phyloP scores from a whole-genome alignment of 1,140 invertebrate species.

The Cydia pomonella region DNA sequence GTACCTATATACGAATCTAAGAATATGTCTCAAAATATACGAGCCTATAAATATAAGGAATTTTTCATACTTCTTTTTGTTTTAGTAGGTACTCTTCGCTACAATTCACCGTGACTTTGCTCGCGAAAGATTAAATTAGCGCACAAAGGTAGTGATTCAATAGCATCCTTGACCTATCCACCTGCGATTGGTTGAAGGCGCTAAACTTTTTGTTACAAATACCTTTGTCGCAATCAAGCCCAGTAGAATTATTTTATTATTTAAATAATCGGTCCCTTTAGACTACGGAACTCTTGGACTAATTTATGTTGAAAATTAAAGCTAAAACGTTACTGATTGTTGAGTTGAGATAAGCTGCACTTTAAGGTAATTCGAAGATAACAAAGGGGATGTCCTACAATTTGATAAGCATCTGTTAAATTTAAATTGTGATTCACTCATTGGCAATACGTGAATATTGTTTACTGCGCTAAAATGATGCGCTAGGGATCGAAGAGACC shows the following conservation, averaged over 20 bases:
- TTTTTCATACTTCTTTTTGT: no score
- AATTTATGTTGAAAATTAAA: not conserved
- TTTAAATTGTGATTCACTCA: slow-evolving; percentile 1
- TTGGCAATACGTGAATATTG: not conserved
- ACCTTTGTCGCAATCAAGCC: not conserved
- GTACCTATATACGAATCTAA: no score
- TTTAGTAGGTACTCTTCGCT: not conserved
- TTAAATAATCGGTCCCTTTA: not conserved
- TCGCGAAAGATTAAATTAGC: not conserved
- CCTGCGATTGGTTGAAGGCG: not conserved
- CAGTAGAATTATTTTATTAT: not conserved
- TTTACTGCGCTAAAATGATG: not conserved
- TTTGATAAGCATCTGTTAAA: not conserved
- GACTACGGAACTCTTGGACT: not conserved
- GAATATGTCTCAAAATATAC: no score
- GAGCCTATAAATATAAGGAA: no score
- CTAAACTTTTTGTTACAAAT: not conserved
- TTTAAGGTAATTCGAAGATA: slow-evolving; percentile 6
- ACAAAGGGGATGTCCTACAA: not conserved
- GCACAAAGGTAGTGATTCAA: slow-evolving; percentile 4
- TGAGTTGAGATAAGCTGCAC: not conserved
- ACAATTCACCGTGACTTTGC: not conserved
- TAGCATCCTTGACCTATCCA: not conserved
- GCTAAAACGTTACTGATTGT: not conserved
- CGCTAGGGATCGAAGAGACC: no score